phyloP scores from a whole-genome alignment of 2,113 vertebrate species.

The Eurypyga helias region DNA sequence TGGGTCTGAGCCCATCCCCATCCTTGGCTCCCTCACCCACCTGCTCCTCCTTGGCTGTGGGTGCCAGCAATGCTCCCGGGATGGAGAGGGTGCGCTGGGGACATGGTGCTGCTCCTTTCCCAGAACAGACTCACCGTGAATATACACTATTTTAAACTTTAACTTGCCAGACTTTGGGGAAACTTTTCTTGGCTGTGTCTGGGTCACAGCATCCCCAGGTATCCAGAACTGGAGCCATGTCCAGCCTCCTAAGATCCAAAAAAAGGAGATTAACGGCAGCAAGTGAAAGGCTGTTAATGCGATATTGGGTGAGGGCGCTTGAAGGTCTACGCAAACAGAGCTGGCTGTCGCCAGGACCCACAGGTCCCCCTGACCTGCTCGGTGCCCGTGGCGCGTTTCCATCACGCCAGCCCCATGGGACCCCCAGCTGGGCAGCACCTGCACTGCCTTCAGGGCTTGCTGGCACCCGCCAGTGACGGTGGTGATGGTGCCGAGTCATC shows the following conservation, averaged over 20 bases:
- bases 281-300: neutral
- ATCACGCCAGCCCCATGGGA: neutral
- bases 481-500: neutral
- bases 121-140: neutral
- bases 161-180: neutral
- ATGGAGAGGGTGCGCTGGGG: neutral
- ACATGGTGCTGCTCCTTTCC: neutral
- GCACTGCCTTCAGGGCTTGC: neutral
- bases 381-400: neutral
- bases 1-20: neutral
- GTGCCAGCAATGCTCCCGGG: neutral
- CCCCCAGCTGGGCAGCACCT: neutral
- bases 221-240: neutral
- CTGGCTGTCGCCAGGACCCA: neutral
- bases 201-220: neutral
- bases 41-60: rapidly evolving
- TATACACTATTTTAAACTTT: neutral
- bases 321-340: neutral
- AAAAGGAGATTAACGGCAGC: neutral
- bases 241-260: neutral
- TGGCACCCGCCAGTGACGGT: rapidly evolving
- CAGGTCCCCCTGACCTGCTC: neutral
- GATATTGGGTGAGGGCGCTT: neutral
- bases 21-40: neutral
- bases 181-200: neutral